Evolutionary conservation across 2,888 invertebrate species (phyloP).

Genomic region (Lasioglossum zephyrum): DNA sequence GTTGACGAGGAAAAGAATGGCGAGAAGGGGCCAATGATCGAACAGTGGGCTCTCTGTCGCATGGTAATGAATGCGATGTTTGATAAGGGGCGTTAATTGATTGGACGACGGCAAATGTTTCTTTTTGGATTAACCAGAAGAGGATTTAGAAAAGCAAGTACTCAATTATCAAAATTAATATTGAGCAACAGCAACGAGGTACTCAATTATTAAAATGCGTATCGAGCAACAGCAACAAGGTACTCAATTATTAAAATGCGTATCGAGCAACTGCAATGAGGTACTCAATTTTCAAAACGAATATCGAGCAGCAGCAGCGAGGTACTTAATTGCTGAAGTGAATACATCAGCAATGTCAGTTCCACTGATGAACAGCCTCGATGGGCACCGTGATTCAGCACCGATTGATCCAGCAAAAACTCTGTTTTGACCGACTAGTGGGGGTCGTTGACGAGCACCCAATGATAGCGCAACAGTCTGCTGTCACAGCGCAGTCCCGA

Average conservation of each 20-base stretch:
- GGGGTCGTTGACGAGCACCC: neutral
- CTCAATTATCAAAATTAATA: no score
- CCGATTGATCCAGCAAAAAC: neutral
- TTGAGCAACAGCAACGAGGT: neutral
- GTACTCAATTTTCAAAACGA: neutral
- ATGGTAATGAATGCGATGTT: neutral
- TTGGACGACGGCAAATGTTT: neutral
- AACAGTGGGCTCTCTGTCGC: neutral
- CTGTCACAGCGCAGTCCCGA: neutral
- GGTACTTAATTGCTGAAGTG: neutral
- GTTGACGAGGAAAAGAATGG: neutral
- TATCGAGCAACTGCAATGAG: neutral
- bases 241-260: neutral
- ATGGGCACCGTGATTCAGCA: neutral
- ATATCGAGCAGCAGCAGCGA: neutral
- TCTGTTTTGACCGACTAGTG: neutral
- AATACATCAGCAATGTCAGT: neutral
- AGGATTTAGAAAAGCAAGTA: no score
- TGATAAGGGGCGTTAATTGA: conserved; percentile 4
- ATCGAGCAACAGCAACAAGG: neutral
- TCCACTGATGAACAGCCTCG: neutral
- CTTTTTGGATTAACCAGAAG: neutral
- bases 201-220: neutral
- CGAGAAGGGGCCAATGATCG: neutral
- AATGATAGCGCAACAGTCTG: neutral